Percentiles rank a stretch among this genome's conserved stretches.
These are phyloP conservation scores for Drymonia ruficornis DNA, from an alignment of 2,888 invertebrate species.

Conservation along the genomic window DNA sequence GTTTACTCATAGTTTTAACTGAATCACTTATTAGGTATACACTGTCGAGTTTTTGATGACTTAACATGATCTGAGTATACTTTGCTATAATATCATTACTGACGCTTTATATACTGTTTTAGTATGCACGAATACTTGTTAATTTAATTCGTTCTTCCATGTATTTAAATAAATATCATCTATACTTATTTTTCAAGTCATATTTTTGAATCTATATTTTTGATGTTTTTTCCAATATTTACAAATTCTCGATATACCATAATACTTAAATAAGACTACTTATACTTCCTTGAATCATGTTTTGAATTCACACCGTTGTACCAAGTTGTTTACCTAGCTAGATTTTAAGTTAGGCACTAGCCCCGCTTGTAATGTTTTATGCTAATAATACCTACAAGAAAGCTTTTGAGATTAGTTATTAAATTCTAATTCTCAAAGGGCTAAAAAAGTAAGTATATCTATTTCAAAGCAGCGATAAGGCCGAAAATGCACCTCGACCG, in stretches of 20 bases:
- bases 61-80: constrained; percentile 29
- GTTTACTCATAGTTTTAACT: constrained; percentile 43
- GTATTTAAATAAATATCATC: constrained; percentile 26
- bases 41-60: constrained; percentile 40
- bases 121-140: not conserved
- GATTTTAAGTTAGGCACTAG: constrained; percentile 44
- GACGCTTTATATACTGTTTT: not conserved
- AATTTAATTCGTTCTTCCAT: constrained; percentile 40
- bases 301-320: constrained; percentile 17
- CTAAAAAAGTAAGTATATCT: no score
- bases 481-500: no score
- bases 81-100: not conserved
- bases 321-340: constrained; percentile 40
- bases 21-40: constrained; percentile 37
- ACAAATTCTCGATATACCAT: constrained; percentile 23
- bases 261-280: no score
- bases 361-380: constrained; percentile 44
- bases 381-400: not conserved
- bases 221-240: constrained; percentile 37
- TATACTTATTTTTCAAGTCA: constrained; percentile 31
- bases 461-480: no score
- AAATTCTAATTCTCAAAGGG: no score
- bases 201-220: constrained; percentile 37
- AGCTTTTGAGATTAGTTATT: not conserved
- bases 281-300: not conserved